A percentile compares a stretch with the other conserved stretches of the same genome.
phyloP scores from a whole-genome alignment of 2,113 vertebrate genomes.

The Notechis scutatus region DNA sequence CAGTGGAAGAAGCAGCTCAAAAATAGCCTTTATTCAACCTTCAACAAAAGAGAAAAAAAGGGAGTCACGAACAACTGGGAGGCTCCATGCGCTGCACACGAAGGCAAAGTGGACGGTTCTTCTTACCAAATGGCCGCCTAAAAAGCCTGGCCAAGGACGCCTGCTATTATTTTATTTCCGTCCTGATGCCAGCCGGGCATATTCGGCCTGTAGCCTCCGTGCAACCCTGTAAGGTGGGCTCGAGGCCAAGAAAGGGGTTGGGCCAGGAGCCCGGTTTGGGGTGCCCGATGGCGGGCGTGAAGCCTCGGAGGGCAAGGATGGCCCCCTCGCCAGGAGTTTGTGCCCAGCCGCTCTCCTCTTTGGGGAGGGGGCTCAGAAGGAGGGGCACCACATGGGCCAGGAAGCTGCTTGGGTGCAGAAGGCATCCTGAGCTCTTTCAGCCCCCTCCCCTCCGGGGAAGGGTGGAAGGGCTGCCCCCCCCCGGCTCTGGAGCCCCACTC shows the following conservation, averaged over 20 bases:
- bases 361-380: background rate
- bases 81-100: background rate
- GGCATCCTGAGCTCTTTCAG: background rate
- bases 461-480: too few relatives aligned
- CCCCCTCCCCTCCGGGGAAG: too few relatives aligned
- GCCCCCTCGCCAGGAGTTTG: background rate
- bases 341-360: background rate
- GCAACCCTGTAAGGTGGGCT: background rate
- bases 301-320: background rate
- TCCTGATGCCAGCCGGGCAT: background rate
- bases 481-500: too few relatives aligned
- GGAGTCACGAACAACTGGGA: background rate
- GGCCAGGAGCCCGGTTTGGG: fast-evolving
- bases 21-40: background rate
- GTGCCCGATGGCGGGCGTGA: too few relatives aligned
- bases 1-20: background rate
- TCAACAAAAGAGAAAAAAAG: background rate
- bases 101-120: background rate
- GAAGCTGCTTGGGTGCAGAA: background rate
- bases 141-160: background rate
- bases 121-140: background rate
- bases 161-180: background rate
- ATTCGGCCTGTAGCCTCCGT: fast-evolving
- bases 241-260: fast-evolving
- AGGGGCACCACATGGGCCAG: background rate